Base-by-base conservation (phyloP, 1,140 invertebrate species). In the Panonychus citri region DNA sequence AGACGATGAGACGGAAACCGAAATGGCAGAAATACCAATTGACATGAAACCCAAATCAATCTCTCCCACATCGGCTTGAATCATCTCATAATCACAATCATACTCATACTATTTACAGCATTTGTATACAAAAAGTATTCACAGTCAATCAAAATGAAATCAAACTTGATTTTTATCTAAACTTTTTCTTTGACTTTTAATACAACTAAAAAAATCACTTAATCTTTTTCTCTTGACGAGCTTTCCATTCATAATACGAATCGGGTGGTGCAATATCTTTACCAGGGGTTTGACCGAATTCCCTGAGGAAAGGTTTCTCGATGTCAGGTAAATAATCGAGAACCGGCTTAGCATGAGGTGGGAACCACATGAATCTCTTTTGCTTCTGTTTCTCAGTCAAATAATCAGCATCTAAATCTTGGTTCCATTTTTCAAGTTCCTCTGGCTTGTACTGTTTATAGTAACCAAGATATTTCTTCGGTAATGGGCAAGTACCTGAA, bases 1-100 rank as follows among this genome's bases (percentile, higher is more conserved):
- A 56, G 75, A 77, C 58, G 73, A 74, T 19, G 73, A 75, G 52
- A 61, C 62, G 48, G 59, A 61, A 42, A 53, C 59, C 25, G 62
- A 64, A 28, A 60, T 63, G n/a, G 10, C 43, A 46, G 43, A 46
- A 46, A n/a, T 46, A n/a, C 43, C 15, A 46, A 7, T 19, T 10
- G n/a, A 19, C 15, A 46, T 3, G 13, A 46, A 21, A 46, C 43
- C 30, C 12, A 34, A 34, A 12, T 34, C 30, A 34, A 12, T 12
- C 12, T 34, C 30, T 7, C 30, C 30, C 5, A 34, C 30, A 7
- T 12, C 30, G 12, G 12, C 30, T 7, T 34, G 30, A 34, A 12
- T 34, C 12, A 34, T 7, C 30, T 34, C 12, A n/a, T n/a, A n/a
- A n/a, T n/a, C n/a, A n/a, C n/a, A n/a, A n/a, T n/a, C n/a, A n/a